These are phyloP conservation scores for Drosophila koepferae DNA, from an alignment of 2,888 invertebrate genomes.

Conservation along the genomic window DNA sequence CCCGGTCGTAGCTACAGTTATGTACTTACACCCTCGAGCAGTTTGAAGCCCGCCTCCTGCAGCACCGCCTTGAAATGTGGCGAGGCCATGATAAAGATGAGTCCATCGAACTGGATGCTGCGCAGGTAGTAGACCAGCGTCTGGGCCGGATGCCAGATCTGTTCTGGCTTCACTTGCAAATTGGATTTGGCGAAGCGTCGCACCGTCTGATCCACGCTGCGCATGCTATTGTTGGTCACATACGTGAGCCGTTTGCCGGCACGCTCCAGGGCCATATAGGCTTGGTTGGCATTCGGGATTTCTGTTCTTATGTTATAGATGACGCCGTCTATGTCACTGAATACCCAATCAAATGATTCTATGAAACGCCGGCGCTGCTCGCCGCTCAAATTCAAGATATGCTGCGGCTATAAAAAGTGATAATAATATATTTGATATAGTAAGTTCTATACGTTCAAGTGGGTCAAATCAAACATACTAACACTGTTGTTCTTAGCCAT, in stretches of 20 bases:
- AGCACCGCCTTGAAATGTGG: constrained; percentile 81
- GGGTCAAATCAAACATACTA: not conserved
- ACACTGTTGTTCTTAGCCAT: constrained; percentile 32
- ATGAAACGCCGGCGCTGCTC: constrained; percentile 84
- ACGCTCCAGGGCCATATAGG: constrained; percentile 80
- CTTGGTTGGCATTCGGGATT: constrained; percentile 80
- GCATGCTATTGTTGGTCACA: constrained; percentile 85
- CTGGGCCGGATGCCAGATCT: constrained; percentile 84
- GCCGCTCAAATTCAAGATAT: constrained; percentile 73
- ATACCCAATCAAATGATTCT: constrained; percentile 86
- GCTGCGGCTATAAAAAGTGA: constrained; percentile 21
- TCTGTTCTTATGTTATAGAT: constrained; percentile 82
- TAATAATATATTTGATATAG: not conserved
- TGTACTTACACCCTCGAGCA: constrained; percentile 84
- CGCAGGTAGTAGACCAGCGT: constrained; percentile 85
- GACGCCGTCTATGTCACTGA: constrained; percentile 88
- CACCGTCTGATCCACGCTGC: constrained; percentile 68
- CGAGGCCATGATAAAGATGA: constrained; percentile 85
- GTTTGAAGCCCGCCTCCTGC: constrained; percentile 84
- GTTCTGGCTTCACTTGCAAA: constrained; percentile 72
- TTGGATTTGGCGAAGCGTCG: constrained; percentile 66
- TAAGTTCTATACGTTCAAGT: not conserved
- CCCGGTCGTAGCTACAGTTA: not conserved
- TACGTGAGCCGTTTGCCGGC: constrained; percentile 85
- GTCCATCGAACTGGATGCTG: constrained; percentile 85